phyloP scores from a whole-genome alignment of 2,797 vertebrate species.

The Buphagus erythrorhynchus region DNA sequence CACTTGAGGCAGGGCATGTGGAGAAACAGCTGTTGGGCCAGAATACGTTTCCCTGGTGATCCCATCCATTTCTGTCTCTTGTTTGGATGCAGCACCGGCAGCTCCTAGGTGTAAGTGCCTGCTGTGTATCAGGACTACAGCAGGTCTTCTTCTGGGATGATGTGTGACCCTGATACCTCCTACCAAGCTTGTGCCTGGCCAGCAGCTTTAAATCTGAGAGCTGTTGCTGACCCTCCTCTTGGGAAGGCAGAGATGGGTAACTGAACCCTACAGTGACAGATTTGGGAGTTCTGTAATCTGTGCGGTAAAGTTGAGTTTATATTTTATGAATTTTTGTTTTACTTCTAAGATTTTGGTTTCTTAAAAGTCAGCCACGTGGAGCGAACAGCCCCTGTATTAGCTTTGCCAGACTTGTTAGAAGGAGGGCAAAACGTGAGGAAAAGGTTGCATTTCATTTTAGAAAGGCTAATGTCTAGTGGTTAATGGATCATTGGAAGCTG shows the following conservation, averaged over 20 bases:
- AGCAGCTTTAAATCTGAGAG: not conserved
- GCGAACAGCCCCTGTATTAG: not conserved
- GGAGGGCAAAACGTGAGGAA: not conserved
- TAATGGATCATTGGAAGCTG: slow-evolving; percentile 3
- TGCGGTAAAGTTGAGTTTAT: not conserved
- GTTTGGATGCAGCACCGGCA: not conserved
- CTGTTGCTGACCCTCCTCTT: not conserved
- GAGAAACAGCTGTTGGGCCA: slow-evolving; percentile 36
- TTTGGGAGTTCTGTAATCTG: not conserved
- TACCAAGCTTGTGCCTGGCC: not conserved
- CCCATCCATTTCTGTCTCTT: not conserved
- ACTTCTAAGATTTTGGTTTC: not conserved
- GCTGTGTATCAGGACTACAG: not conserved
- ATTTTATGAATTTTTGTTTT: not conserved
- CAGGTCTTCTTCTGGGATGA: slow-evolving; percentile 19
- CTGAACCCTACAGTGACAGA: not conserved
- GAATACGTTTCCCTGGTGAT: not conserved
- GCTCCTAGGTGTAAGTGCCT: not conserved
- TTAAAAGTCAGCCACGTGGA: not conserved
- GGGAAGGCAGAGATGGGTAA: not conserved
- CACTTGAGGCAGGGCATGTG: not conserved
- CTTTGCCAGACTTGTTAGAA: not conserved
- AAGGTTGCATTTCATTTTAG: not conserved
- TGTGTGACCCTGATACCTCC: not conserved
- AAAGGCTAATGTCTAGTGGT: not conserved